These are phyloP conservation scores for Diglossa cyanea DNA, from an alignment of 2,797 vertebrate genomes.

Conservation along the genomic window DNA sequence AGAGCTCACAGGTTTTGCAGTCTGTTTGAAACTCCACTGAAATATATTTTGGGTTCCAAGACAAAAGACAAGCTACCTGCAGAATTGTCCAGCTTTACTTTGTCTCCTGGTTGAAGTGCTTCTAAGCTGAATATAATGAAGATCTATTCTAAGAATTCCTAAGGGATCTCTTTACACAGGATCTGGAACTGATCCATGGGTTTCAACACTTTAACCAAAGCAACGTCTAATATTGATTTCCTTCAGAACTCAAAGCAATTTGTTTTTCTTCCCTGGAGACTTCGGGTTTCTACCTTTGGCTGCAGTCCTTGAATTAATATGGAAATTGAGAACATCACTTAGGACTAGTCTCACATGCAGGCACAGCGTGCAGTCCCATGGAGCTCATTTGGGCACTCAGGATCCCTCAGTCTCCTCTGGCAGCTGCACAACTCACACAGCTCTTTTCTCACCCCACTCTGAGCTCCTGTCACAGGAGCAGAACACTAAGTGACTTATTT, in stretches of 20 bases:
- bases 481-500: background rate
- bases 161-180: conserved; percentile 23
- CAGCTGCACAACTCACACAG: background rate
- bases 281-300: conserved; percentile 31
- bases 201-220: conserved; percentile 45
- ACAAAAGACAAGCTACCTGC: conserved; percentile 1
- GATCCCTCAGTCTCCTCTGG: background rate
- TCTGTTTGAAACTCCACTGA: background rate
- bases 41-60: background rate
- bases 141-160: conserved; percentile 42
- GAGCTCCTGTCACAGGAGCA: background rate
- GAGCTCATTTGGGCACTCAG: background rate
- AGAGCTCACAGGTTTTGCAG: background rate
- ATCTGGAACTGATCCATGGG: conserved; percentile 30
- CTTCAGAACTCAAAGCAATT: conserved; percentile 41
- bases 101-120: background rate
- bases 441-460: background rate
- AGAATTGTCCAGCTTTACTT: conserved; percentile 1
- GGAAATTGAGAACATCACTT: conserved; percentile 25
- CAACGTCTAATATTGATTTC: conserved; percentile 32
- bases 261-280: conserved; percentile 36
- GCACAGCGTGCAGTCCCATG: background rate
- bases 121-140: conserved; percentile 32
- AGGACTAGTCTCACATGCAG: background rate
- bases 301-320: conserved; percentile 47